These are phyloP conservation scores for Polydrusus pterygomalis DNA, from an alignment of 2,888 invertebrate genomes.

Conservation along the genomic window DNA sequence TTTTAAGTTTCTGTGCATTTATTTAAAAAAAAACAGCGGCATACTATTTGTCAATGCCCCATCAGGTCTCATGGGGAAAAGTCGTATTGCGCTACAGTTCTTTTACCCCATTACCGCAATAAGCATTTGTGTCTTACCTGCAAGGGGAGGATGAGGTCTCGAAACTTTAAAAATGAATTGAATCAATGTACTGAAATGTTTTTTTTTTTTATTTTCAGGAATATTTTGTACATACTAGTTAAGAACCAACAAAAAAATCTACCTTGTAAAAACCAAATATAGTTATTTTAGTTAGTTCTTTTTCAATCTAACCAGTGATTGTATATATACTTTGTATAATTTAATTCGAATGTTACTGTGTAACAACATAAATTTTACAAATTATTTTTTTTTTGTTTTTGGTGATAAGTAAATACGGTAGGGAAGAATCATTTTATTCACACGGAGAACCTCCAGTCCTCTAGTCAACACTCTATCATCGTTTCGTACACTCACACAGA, in stretches of 20 bases:
- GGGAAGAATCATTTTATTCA: background rate
- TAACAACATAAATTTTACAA: constrained; percentile 31
- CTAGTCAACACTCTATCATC: no score
- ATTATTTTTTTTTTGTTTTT: constrained; percentile 6
- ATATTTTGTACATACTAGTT: constrained; percentile 41
- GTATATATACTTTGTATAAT: background rate
- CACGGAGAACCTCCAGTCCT: no score
- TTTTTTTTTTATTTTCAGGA: constrained; percentile 40
- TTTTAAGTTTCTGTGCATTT: no score
- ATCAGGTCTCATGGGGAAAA: no score
- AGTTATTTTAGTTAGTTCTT: constrained; percentile 38
- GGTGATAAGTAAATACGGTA: constrained; percentile 10
- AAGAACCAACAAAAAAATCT: constrained; percentile 37
- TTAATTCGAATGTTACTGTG: constrained; percentile 32
- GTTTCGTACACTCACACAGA: no score
- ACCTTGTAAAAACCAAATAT: constrained; percentile 57
- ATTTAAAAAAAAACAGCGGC: no score
- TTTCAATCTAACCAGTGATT: background rate
- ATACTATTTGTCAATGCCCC: no score
- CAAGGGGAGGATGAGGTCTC: no score
- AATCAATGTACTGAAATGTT: background rate
- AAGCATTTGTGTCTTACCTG: no score
- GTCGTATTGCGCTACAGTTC: no score
- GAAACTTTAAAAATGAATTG: background rate
- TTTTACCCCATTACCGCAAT: no score